phyloP scores from a whole-genome alignment of 2,797 vertebrate species.

The Chelon auratus region DNA sequence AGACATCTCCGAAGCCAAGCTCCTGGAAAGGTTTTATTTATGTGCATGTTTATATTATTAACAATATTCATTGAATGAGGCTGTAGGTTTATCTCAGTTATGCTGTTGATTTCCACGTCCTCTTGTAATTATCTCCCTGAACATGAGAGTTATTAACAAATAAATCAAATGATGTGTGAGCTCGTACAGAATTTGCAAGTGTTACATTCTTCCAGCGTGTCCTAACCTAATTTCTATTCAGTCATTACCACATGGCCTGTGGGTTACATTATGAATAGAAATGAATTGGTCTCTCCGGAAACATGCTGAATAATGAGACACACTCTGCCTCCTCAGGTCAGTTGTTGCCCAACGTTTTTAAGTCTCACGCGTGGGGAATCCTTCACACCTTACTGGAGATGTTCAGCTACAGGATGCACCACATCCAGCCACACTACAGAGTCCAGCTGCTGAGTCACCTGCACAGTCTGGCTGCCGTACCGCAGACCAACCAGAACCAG shows the following conservation, averaged over 20 bases:
- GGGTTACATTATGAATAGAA: not conserved
- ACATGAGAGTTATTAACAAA: not conserved
- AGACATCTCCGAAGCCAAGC: not conserved
- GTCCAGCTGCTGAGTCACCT: slow-evolving; percentile 98
- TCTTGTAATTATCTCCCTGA: not conserved
- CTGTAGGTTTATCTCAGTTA: not conserved
- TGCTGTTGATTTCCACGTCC: too few species aligned
- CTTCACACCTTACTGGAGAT: slow-evolving; percentile 97
- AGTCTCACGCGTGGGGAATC: slow-evolving; percentile 97
- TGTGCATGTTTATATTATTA: not conserved
- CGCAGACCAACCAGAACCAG: slow-evolving; percentile 99
- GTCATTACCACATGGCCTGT: not conserved
- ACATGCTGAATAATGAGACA: not conserved
- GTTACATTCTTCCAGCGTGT: not conserved
- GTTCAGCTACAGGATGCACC: slow-evolving; percentile 99
- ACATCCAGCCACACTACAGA: slow-evolving; percentile 98
- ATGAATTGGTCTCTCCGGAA: not conserved
- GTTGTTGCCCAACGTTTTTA: slow-evolving; percentile 96
- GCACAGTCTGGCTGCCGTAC: slow-evolving; percentile 95
- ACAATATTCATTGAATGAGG: too few species aligned
- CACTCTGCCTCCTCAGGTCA: slow-evolving; percentile 85
- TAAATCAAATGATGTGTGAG: not conserved
- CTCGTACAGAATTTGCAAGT: not conserved
- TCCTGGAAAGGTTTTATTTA: not conserved
- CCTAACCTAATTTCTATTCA: not conserved